These are phyloP conservation scores for Trichogramma dendrolimi DNA, from an alignment of 2,888 invertebrate genomes.

Conservation along the genomic window DNA sequence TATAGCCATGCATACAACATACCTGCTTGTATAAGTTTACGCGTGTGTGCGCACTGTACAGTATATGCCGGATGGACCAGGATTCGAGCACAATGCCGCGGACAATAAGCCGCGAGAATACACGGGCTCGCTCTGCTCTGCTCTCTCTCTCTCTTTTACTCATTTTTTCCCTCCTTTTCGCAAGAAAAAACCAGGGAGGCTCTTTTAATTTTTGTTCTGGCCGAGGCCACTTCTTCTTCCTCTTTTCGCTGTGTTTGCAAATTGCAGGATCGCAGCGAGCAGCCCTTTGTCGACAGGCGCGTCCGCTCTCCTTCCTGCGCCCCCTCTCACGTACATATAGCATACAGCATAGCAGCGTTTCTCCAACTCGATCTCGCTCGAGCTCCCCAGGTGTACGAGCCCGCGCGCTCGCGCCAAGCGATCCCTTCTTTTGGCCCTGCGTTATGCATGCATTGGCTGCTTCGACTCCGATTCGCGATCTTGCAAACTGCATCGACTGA, in stretches of 20 bases:
- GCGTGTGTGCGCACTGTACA: constrained; percentile 2
- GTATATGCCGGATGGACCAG: constrained; percentile 24
- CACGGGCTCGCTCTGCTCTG: constrained; percentile 2
- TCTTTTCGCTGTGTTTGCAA: not conserved
- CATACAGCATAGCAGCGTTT: no score
- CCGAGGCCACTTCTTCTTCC: not conserved
- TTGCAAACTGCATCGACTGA: no score
- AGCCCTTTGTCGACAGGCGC: constrained; percentile 14
- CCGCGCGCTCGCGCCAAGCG: no score
- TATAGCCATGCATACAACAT: no score
- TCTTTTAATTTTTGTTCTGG: not conserved
- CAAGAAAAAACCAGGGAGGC: constrained; percentile 14
- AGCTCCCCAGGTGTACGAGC: no score
- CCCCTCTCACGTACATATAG: not conserved
- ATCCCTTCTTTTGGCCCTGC: no score
- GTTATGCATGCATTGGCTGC: no score
- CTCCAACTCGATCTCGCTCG: no score
- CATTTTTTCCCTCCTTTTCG: not conserved
- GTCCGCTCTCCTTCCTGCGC: not conserved
- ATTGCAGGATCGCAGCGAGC: not conserved
- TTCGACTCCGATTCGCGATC: no score
- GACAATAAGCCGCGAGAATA: constrained; percentile 23
- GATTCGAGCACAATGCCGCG: constrained; percentile 17
- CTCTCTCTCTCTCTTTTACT: not conserved
- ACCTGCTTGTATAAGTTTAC: no score